A percentile compares a stretch with the other conserved stretches of the same genome.
These are phyloP conservation scores for Harlomillsia oculata DNA, from an alignment of 1,140 invertebrate genomes.

Conservation along the genomic window DNA sequence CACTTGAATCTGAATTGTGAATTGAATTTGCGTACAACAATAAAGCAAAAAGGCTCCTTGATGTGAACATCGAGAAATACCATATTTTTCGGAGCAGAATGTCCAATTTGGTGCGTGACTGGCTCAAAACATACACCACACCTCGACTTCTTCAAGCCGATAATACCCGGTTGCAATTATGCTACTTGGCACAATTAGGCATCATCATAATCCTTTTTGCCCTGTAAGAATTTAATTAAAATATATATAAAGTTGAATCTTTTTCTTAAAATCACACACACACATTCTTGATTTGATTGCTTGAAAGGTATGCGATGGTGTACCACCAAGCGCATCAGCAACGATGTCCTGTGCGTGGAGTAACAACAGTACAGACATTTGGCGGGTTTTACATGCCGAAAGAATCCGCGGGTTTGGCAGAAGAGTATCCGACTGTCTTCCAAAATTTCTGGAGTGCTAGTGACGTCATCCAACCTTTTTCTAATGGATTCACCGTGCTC, in stretches of 20 bases:
- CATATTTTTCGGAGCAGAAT: no score
- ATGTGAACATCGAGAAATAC: no score
- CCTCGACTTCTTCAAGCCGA: conserved; percentile 20
- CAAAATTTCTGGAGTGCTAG: conserved; percentile 21
- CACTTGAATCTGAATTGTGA: no score
- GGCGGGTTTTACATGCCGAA: conserved; percentile 29
- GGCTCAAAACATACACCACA: conserved; percentile 15
- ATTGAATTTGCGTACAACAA: no score
- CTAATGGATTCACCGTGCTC: conserved; percentile 19
- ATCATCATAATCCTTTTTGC: conserved; percentile 23
- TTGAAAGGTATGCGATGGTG: conserved; percentile 18
- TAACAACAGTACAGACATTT: conserved; percentile 21
- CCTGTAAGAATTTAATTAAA: conserved; percentile 8
- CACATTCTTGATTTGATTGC: not conserved
- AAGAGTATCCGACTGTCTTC: conserved; percentile 21
- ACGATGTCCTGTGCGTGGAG: conserved; percentile 14
- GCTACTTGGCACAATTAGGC: conserved; percentile 19
- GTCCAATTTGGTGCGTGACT: not conserved
- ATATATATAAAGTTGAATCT: not conserved
- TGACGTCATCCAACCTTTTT: conserved; percentile 15
- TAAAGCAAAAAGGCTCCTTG: no score
- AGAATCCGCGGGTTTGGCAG: not conserved
- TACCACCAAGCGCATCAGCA: conserved; percentile 25
- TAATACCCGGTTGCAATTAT: conserved; percentile 18
- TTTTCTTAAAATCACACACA: not conserved